phyloP scores from a whole-genome alignment of 2,797 vertebrate genomes.

The Pteronotus mesoamericanus region DNA sequence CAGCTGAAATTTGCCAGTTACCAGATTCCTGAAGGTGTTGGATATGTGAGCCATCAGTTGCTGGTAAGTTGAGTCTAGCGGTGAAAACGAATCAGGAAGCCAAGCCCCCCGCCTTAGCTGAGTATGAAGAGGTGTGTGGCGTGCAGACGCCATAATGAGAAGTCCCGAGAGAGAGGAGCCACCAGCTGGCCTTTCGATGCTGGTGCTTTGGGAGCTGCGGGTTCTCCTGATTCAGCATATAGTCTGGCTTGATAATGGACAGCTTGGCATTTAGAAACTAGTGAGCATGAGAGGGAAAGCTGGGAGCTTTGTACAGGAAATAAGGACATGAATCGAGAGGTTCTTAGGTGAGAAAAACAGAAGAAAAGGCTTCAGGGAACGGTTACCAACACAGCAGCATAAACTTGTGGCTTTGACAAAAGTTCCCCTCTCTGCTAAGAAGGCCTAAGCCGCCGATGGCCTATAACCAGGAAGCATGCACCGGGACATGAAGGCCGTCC shows the following conservation, averaged over 20 bases:
- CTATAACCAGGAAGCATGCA: neutral
- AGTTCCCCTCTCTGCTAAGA: neutral
- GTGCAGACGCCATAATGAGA: neutral
- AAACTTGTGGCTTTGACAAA: neutral
- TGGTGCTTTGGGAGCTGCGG: neutral
- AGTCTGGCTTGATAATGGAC: neutral
- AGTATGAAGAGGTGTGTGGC: neutral
- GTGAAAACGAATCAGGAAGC: neutral
- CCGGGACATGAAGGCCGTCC: neutral
- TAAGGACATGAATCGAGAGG: neutral
- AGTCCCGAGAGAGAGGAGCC: neutral
- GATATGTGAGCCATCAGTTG: neutral
- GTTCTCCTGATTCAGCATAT: neutral
- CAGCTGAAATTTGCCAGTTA: neutral
- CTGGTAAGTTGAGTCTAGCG: neutral
- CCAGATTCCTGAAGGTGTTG: neutral
- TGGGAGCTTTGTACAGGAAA: neutral
- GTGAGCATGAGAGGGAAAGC: neutral
- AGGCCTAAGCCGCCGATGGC: rapidly evolving
- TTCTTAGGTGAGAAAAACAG: neutral
- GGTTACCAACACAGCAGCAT: neutral
- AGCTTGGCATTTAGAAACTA: neutral
- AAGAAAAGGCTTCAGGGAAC: neutral
- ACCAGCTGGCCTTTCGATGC: neutral
- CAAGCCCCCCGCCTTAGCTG: neutral